These are phyloP conservation scores for Adela reaumurella DNA, from an alignment of 2,888 invertebrate genomes.

Conservation along the genomic window DNA sequence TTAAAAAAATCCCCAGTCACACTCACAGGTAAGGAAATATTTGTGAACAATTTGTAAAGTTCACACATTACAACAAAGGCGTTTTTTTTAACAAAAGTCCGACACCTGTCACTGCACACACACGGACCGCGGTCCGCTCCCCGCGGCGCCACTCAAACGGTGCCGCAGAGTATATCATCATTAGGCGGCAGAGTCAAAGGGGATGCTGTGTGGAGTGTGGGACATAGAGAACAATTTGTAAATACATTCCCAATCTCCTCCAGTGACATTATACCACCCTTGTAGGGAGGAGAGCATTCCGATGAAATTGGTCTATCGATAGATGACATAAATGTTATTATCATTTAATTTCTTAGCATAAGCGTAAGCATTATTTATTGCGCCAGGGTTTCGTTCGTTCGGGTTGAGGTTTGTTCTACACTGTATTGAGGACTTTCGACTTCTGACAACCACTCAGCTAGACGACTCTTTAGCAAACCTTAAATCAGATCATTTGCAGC, in stretches of 20 bases:
- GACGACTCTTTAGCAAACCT: no score
- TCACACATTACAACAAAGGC: conserved; percentile 47
- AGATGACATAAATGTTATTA: no score
- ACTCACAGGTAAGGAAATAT: conserved; percentile 55
- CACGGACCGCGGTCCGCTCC: neutral
- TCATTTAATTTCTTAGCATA: no score
- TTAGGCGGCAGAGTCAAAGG: conserved; percentile 18
- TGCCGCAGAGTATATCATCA: conserved; percentile 15
- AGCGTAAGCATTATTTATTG: no score
- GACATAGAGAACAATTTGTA: neutral
- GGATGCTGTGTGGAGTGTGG: no score
- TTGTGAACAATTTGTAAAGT: conserved; percentile 53
- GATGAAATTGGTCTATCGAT: no score
- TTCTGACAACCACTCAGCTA: no score
- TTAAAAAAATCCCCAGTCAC: conserved; percentile 14
- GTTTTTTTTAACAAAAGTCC: neutral
- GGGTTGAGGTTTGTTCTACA: no score
- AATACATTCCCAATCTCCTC: neutral
- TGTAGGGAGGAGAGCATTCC: neutral
- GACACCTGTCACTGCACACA: neutral
- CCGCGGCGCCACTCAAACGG: neutral
- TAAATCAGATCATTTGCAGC: no score
- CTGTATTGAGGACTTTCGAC: no score
- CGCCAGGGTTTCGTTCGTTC: no score
- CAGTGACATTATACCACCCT: neutral